Percentiles rank a stretch among this genome's conserved stretches.
phyloP scores from a whole-genome alignment of 92 coral and sea anemone genomes.

The Pocillopora meandrina region DNA sequence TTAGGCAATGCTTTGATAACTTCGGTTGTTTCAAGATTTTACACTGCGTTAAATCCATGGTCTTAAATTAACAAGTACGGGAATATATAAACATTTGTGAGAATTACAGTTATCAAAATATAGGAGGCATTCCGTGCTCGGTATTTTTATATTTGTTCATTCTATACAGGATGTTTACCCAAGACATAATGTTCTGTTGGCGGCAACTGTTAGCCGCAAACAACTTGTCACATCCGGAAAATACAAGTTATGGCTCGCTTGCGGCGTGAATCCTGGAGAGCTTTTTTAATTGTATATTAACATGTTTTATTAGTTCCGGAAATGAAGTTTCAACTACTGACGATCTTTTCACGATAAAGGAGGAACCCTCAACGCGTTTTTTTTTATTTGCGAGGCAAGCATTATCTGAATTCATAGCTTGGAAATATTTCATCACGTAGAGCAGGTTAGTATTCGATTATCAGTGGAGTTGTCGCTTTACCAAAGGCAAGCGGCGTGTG shows the following conservation, averaged over 20 bases:
- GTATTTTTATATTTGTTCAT: background rate
- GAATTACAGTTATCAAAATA: background rate
- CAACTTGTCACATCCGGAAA: background rate
- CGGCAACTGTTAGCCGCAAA: background rate
- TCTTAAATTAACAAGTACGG: too few relatives aligned
- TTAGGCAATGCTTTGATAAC: too few relatives aligned
- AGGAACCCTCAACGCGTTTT: background rate
- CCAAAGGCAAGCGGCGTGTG: too few relatives aligned
- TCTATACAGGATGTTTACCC: background rate
- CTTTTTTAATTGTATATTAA: background rate
- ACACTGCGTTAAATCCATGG: too few relatives aligned
- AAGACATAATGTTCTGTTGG: background rate
- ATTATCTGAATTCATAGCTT: background rate
- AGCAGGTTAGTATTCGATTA: too few relatives aligned
- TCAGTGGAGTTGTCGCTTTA: too few relatives aligned
- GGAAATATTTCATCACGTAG: background rate
- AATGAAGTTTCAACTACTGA: slow-evolving; percentile 2
- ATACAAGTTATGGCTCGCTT: background rate
- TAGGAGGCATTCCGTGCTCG: background rate
- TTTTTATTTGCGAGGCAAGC: background rate
- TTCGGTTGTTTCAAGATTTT: too few relatives aligned
- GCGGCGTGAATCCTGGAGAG: background rate
- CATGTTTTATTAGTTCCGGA: background rate
- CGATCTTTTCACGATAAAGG: background rate
- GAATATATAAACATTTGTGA: too few relatives aligned